These are phyloP conservation scores for Camponotus floridanus DNA, from an alignment of 1,140 invertebrate species.

Conservation along the genomic window DNA sequence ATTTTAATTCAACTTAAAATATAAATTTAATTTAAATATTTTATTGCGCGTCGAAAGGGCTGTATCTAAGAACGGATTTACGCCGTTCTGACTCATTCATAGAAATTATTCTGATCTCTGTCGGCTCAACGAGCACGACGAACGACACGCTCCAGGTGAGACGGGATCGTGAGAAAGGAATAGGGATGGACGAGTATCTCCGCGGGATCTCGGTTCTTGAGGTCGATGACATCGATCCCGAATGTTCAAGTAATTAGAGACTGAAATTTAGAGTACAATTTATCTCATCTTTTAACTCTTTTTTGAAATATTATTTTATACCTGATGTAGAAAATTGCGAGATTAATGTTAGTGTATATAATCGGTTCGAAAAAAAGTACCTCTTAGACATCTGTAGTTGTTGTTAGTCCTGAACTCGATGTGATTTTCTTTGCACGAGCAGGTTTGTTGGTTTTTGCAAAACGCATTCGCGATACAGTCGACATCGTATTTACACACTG, in stretches of 20 bases:
- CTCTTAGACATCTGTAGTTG: slow-evolving; percentile 75
- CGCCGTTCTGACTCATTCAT: slow-evolving; percentile 33
- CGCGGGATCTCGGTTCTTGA: slow-evolving; percentile 56
- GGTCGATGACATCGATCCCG: slow-evolving; percentile 68
- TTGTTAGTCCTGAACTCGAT: slow-evolving; percentile 75
- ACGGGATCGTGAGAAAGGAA: slow-evolving; percentile 74
- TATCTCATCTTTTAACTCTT: neutral
- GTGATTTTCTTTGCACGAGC: slow-evolving; percentile 75
- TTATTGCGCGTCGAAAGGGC: neutral
- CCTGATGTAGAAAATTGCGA: too few relatives aligned
- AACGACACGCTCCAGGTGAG: slow-evolving; percentile 74
- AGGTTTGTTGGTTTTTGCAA: slow-evolving; percentile 74
- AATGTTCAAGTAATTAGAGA: slow-evolving; percentile 52
- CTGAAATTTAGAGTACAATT: slow-evolving; percentile 1
- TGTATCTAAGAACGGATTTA: slow-evolving; percentile 18
- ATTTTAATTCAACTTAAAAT: neutral
- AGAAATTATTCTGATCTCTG: slow-evolving; percentile 61
- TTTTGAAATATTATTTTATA: neutral
- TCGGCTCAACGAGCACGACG: slow-evolving; percentile 69
- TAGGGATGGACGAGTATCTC: slow-evolving; percentile 61
- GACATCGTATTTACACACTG: slow-evolving; percentile 73
- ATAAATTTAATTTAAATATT: neutral
- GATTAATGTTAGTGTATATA: neutral
- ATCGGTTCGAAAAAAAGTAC: slow-evolving; percentile 59
- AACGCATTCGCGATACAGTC: slow-evolving; percentile 79